These are phyloP conservation scores for Hydractinia symbiolongicarpus DNA, from an alignment of 30 jellyfish, hydroid and myxozoan species.

Conservation along the genomic window DNA sequence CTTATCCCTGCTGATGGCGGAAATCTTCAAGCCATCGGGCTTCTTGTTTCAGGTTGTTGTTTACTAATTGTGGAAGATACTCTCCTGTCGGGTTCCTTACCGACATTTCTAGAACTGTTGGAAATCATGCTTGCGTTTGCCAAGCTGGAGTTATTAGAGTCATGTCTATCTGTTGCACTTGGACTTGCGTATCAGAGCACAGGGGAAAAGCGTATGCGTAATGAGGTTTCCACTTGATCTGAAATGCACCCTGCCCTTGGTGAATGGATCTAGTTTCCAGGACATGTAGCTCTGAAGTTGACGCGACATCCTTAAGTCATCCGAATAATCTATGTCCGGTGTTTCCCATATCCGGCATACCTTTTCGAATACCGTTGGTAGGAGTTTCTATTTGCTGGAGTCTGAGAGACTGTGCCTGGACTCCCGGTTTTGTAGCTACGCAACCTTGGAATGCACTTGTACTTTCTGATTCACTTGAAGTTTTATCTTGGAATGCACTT, in stretches of 20 bases:
- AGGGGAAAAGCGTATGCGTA: constrained; percentile 32
- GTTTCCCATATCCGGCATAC: constrained; percentile 32
- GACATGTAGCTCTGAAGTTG: constrained; percentile 11
- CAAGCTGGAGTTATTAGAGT: constrained; percentile 15
- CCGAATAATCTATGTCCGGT: constrained; percentile 31
- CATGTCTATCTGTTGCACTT: constrained; percentile 5
- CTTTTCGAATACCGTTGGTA: constrained; percentile 24
- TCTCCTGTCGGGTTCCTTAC: too few relatives aligned
- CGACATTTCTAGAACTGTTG: constrained; percentile 25
- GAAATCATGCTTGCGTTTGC: constrained; percentile 38
- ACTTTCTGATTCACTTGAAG: too few relatives aligned
- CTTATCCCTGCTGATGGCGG: too few relatives aligned
- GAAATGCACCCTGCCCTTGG: constrained; percentile 29
- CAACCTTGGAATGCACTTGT: too few relatives aligned
- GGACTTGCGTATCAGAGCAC: constrained; percentile 28
- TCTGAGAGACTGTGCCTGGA: constrained; percentile 26
- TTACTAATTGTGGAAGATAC: too few relatives aligned
- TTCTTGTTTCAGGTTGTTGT: too few relatives aligned
- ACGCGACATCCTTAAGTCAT: background rate
- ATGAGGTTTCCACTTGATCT: constrained; percentile 11
- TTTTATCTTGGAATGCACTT: too few relatives aligned
- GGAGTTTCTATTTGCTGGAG: constrained; percentile 46
- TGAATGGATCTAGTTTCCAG: constrained; percentile 35
- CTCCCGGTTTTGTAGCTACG: constrained; percentile 26
- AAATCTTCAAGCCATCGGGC: too few relatives aligned